Conservation (phyloP, 2,797 vertebrate genomes). For the Neopelma chrysocephalum region DNA sequence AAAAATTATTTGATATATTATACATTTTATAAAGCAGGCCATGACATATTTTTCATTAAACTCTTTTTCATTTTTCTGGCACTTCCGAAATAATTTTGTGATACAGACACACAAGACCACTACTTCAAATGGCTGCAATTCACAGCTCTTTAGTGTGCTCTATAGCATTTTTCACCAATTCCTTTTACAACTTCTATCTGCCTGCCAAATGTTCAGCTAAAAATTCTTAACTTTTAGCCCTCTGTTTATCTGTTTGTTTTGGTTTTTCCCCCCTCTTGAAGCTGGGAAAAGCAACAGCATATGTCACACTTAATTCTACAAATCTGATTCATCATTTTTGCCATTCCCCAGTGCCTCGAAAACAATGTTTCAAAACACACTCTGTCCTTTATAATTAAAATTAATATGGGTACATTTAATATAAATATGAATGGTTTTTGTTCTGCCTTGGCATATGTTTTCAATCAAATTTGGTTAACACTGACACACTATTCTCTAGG, state of each 20-base stretch:
- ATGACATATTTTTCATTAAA: not conserved
- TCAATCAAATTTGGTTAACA: not conserved
- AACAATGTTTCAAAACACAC: not conserved
- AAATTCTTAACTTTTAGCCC: not conserved
- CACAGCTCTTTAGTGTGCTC: not conserved
- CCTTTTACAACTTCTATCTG: not conserved
- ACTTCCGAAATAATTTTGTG: not conserved
- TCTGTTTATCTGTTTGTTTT: constrained; percentile 1
- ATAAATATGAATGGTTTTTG: not conserved
- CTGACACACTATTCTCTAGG: not conserved
- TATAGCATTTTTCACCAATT: not conserved
- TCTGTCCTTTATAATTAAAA: not conserved
- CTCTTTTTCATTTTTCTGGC: not conserved
- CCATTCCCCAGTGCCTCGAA: not conserved
- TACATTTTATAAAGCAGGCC: not conserved
- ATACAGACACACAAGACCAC: not conserved
- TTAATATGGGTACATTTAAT: not conserved
- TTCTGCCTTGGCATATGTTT: not conserved
- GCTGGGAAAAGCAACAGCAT: not conserved
- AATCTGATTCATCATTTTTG: not conserved
- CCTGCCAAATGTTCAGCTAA: not conserved
- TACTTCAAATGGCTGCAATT: not conserved
- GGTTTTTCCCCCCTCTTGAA: accelerated
- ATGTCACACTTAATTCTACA: not conserved
- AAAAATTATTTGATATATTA: not conserved